Base-by-base conservation (phyloP, 2,113 vertebrate species). In the Prunella himalayana region DNA sequence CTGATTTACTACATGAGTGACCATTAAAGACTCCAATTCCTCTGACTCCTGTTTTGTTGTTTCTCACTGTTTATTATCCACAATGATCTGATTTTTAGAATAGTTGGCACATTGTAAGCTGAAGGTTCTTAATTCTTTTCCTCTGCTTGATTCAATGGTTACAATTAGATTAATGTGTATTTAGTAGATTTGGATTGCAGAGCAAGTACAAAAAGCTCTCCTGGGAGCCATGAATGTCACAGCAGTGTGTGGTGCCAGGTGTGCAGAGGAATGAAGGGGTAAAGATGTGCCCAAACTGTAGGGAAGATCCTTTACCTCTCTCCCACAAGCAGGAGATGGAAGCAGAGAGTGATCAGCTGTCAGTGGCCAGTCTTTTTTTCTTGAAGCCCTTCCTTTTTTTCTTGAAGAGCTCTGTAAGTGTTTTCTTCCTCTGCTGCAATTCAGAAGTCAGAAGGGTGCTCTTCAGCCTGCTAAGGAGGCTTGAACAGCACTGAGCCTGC, bases 1-100 rank as follows among this genome's bases (percentile, higher is more conserved):
- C 86, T 95, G 93, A 95, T 95, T 96, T 95, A 94, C 76, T 91
- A 82, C 85, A 75, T 63, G 85, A 79, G 51, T 90, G 94, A 73
- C 64, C 76, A 82, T 35, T 70, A 86, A 95, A 83, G 31, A 35
- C 51, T 86, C 60, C 42, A 64, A 31, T 94, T 90, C 90, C 49
- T 95, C 64, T 47, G 64, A 86, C 56, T 88, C 50, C 60, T 57
- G 37, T 91, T 95, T 80, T 61, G 44, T 71, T 92, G 59, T 75
- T 85, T 78, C 78, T 96, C 49, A 47, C 17, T 95, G 49, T 94
- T 93, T 93, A 66, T 81, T 86, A 30, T 51, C 41, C 35, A 76
- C 47, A 88, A 7, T 27, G 25, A 53, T 91, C 66, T 45, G 54
- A 10, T 61, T 92, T 91, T 82, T 78, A 13, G 56, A 88, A 64